Evolutionary conservation across 1,140 invertebrate genomes (phyloP).

Genomic region (Hypothenemus hampei): DNA sequence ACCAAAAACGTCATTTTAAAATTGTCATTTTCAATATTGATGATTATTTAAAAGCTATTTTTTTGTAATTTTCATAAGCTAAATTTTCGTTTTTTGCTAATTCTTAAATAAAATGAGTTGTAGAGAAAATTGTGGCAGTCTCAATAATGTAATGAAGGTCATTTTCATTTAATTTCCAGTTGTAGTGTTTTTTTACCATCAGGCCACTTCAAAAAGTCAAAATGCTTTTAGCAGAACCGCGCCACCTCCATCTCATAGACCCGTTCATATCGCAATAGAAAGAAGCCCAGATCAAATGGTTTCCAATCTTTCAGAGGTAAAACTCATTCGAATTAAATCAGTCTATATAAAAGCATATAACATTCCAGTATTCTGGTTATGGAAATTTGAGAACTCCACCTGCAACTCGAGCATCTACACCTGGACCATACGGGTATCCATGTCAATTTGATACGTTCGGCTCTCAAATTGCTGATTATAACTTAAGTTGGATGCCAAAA

Average conservation of each 20-base stretch:
- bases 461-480: constrained; percentile 25
- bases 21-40: no score
- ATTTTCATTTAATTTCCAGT: not conserved
- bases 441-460: constrained; percentile 20
- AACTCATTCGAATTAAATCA: not conserved
- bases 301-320: not conserved
- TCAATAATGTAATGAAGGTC: not conserved
- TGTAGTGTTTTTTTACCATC: not conserved
- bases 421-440: constrained; percentile 15
- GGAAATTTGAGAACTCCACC: constrained; percentile 17
- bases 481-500: constrained; percentile 25
- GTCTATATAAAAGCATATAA: not conserved
- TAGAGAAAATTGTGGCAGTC: not conserved
- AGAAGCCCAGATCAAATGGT: constrained; percentile 5
- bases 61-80: no score
- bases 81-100: no score
- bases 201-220: not conserved
- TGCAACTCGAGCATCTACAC: constrained; percentile 12
- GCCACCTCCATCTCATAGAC: constrained; percentile 13
- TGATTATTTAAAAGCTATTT: no score
- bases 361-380: constrained; percentile 15
- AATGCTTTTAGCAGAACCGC: not conserved
- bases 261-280: constrained; percentile 13
- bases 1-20: no score
- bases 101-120: constrained; percentile 20